phyloP scores from a whole-genome alignment of 2,888 invertebrate genomes.

The Campoletis raptor region DNA sequence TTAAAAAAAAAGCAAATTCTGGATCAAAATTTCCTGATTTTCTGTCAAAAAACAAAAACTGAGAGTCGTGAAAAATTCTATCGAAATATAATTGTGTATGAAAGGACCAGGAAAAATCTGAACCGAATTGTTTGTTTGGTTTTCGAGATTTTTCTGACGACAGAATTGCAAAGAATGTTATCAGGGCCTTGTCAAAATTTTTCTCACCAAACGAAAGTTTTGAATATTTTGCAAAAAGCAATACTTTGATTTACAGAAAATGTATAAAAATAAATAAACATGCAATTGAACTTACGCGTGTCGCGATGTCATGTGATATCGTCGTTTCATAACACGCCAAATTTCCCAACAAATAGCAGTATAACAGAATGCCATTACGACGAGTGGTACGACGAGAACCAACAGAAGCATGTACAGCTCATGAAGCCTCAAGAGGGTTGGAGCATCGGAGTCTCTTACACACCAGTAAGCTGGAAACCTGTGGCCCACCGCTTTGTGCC shows the following conservation, averaged over 20 bases:
- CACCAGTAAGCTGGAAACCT: conserved; percentile 86
- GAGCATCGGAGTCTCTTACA: conserved; percentile 86
- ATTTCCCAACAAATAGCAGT: conserved; percentile 88
- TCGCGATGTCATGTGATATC: conserved; percentile 87
- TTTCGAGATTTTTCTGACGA: too few relatives aligned
- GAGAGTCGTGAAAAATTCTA: too few relatives aligned
- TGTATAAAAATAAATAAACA: conserved; percentile 12
- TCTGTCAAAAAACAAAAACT: too few relatives aligned
- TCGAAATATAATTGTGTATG: too few relatives aligned
- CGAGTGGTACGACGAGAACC: conserved; percentile 88
- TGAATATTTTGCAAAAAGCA: background rate
- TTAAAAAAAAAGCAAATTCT: too few relatives aligned
- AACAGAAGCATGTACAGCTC: conserved; percentile 89
- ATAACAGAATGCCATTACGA: conserved; percentile 89
- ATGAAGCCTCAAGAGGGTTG: conserved; percentile 86
- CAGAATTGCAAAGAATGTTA: too few relatives aligned
- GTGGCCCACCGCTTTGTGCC: conserved; percentile 84
- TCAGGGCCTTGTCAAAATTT: too few relatives aligned
- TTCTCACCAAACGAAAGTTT: too few relatives aligned
- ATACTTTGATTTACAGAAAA: background rate
- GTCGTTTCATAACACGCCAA: conserved; percentile 87
- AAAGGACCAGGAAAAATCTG: too few relatives aligned
- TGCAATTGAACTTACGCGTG: conserved; percentile 83
- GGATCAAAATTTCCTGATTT: too few relatives aligned
- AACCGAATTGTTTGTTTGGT: too few relatives aligned